Evolutionary conservation across 2,113 vertebrate genomes (phyloP).

Genomic region (Abramis brama): DNA sequence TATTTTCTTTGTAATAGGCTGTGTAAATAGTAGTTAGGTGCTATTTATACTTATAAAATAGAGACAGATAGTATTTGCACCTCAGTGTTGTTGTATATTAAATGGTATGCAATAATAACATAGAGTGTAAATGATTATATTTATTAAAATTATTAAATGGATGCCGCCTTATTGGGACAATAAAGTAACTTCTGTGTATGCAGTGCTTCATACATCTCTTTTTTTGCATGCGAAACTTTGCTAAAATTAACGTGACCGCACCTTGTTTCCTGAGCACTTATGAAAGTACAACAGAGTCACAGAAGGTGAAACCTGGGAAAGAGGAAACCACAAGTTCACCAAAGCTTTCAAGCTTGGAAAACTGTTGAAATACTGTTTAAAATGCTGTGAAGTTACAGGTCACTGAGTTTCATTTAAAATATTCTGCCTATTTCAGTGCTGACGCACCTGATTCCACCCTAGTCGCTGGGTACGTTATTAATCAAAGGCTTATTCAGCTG

Average conservation of each 20-base stretch:
- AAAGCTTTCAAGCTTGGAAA: not conserved
- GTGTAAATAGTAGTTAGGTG: too few relatives aligned
- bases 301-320: not conserved
- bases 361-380: slow-evolving; percentile 4
- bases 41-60: too few relatives aligned
- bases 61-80: too few relatives aligned
- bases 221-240: not conserved
- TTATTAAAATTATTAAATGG: too few relatives aligned
- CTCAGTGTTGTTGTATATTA: too few relatives aligned
- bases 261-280: not conserved
- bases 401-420: slow-evolving; percentile 28
- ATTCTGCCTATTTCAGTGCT: slow-evolving; percentile 33
- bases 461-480: slow-evolving; percentile 43
- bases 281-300: not conserved
- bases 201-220: not conserved
- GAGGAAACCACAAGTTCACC: not conserved
- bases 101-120: too few relatives aligned
- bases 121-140: too few relatives aligned
- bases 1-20: too few relatives aligned
- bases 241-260: not conserved
- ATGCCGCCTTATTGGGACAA: too few relatives aligned
- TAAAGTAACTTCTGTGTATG: not conserved
- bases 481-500: slow-evolving; percentile 56
- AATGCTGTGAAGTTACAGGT: slow-evolving; percentile 31
- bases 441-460: slow-evolving; percentile 35